Percentiles rank a stretch among this genome's conserved stretches.
Evolutionary conservation across 1,140 invertebrate genomes (phyloP).

Genomic region (Dermatophagoides farinae): DNA sequence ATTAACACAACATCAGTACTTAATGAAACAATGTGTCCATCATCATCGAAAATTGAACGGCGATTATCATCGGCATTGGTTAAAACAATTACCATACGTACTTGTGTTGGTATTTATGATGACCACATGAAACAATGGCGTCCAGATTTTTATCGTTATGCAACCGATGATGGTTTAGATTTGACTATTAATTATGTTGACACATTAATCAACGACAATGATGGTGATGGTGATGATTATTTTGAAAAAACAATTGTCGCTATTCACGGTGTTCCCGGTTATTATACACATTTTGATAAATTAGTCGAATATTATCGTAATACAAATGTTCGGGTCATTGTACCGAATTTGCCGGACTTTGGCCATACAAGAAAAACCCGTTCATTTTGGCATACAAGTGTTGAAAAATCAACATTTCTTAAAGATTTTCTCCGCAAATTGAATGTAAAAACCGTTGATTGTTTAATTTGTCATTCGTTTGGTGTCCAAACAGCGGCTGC

Average conservation of each 20-base stretch:
- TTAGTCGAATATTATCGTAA: constrained; percentile 1
- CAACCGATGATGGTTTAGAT: not conserved
- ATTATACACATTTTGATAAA: constrained; percentile 5
- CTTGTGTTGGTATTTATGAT: constrained; percentile 2
- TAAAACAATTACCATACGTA: not conserved
- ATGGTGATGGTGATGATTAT: not conserved
- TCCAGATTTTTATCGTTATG: constrained; percentile 1
- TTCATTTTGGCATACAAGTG: constrained; percentile 5
- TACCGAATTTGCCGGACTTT: constrained; percentile 8
- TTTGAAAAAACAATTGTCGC: constrained; percentile 3
- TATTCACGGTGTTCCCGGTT: constrained; percentile 7
- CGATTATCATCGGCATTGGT: not conserved
- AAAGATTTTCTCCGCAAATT: not conserved
- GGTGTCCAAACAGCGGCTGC: not conserved
- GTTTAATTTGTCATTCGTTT: constrained; percentile 3
- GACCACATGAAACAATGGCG: not conserved
- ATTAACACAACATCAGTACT: too few relatives aligned
- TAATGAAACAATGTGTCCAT: too few relatives aligned
- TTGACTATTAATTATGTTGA: constrained; percentile 5
- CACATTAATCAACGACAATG: not conserved
- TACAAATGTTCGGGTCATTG: constrained; percentile 3
- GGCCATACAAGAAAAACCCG: not conserved
- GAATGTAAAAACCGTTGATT: not conserved
- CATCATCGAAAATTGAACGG: too few relatives aligned
- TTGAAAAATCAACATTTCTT: not conserved